phyloP scores from a whole-genome alignment of 2,113 vertebrate species.

The Melanotaenia duboulayi region DNA sequence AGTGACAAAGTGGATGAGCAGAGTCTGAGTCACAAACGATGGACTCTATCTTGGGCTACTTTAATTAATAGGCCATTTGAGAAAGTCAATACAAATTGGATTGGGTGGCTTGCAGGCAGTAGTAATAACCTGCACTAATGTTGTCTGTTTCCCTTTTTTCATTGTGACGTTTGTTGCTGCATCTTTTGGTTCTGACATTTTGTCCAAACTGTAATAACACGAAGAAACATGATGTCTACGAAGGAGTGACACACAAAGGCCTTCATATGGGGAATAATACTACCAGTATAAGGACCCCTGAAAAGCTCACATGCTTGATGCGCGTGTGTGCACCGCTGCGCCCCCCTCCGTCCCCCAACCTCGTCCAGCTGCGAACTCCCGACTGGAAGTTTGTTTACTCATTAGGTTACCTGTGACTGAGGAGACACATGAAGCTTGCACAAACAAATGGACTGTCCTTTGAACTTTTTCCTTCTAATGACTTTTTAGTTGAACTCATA shows the following conservation, averaged over 20 bases:
- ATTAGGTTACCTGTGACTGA: neutral
- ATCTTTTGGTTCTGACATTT: constrained; percentile 13
- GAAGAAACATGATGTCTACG: neutral
- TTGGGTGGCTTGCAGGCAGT: constrained; percentile 9
- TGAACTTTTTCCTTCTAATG: neutral
- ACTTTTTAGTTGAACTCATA: neutral
- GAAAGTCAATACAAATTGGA: constrained; percentile 58
- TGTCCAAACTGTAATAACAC: neutral
- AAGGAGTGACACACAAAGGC: neutral
- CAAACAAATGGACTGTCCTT: neutral
- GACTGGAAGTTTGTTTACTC: neutral
- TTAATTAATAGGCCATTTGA: constrained; percentile 53
- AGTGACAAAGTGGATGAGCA: constrained; percentile 46
- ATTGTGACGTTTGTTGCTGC: neutral
- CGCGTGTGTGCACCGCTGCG: neutral
- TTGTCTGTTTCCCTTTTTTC: neutral
- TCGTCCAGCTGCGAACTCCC: constrained; percentile 11
- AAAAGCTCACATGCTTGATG: neutral
- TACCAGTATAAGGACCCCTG: neutral
- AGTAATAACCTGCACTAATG: neutral
- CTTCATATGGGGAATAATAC: neutral
- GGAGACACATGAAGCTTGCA: neutral
- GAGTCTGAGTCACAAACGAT: constrained; percentile 61
- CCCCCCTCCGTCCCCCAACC: neutral
- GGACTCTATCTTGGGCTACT: constrained; percentile 57